These are phyloP conservation scores for Carettochelys insculpta DNA, from an alignment of 2,113 vertebrate species.

Conservation along the genomic window DNA sequence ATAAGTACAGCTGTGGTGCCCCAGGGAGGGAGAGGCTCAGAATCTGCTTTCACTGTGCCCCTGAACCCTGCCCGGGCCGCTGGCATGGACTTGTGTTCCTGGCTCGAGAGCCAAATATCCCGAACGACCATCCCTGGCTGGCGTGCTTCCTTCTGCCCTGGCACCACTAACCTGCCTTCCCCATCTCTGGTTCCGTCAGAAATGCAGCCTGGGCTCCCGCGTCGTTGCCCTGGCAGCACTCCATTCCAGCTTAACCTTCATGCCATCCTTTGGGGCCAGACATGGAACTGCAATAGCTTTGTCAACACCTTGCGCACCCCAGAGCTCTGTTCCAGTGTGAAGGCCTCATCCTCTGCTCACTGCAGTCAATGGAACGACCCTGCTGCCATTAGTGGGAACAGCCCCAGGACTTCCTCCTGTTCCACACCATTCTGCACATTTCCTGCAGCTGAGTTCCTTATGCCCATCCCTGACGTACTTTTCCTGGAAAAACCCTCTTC, in stretches of 20 bases:
- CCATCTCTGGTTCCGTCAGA: neutral
- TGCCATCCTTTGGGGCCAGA: neutral
- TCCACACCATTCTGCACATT: too few species aligned
- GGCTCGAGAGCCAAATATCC: neutral
- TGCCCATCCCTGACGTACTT: too few species aligned
- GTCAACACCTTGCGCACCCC: neutral
- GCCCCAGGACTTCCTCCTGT: neutral
- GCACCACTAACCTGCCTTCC: neutral
- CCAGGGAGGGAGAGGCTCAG: neutral
- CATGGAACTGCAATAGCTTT: neutral
- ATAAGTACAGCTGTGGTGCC: accelerated
- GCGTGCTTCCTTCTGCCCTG: neutral
- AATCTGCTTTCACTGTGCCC: accelerated
- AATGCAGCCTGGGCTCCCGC: neutral
- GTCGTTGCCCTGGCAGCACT: too few species aligned
- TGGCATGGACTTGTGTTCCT: neutral
- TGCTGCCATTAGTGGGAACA: neutral
- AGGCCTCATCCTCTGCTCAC: neutral
- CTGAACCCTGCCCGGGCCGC: neutral
- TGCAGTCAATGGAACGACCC: too few species aligned
- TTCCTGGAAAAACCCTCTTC: neutral
- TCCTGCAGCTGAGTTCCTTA: too few species aligned
- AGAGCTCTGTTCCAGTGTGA: neutral
- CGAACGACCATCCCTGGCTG: neutral
- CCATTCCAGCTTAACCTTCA: neutral